Evolutionary conservation across 2,888 invertebrate genomes (phyloP), one percentile per base, ranked within the genome.

Genomic region (Tromatobia lineatoria): DNA sequence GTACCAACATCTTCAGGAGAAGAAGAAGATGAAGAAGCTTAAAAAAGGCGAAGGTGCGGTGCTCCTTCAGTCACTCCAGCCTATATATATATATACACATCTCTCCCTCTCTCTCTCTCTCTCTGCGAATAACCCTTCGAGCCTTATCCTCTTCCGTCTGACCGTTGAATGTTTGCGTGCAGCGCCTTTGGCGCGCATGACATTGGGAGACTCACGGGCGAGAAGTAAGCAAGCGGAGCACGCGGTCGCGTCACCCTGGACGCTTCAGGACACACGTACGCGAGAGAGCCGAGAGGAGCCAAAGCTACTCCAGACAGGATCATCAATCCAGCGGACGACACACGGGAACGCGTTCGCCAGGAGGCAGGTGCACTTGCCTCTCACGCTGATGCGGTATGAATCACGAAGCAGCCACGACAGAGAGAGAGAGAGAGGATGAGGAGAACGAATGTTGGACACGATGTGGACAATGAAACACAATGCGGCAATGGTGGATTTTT

Each of bases 251-350:
- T 81, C 84, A 85, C 59, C 66, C 78, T 71, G 75, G 67, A 81
- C 75, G 70, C 81, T 71, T 59, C 79, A 61, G 81, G 84, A 85
- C 84, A 82, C 81, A 85, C 81, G 84, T 84, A 77, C 74, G 64
- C 23, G 70, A 80, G 57, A 50, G 38, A 45, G 34, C 29, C 11
- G 70, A 45, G 76, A 75, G 50, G 38, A 52, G 38, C 57, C 75
- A 34, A 47, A 61, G 38, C 70, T 38, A 73, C 80, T 75, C 75
- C 77, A 79, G 83, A 86, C 87, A 86, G 84, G 86, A 86, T 87
- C 87, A 87, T 87, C 87, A 87, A 87, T 87, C 87, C 80, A 77
- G 75, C 76, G 80, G 81, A 83, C 83, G 85, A 82, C 79, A 84
- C 78, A 71, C 78, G 73, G 80, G 87, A 82, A 84, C 85, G 83